These are phyloP conservation scores for Calonectris borealis DNA, from an alignment of 2,113 vertebrate species.

Conservation along the genomic window DNA sequence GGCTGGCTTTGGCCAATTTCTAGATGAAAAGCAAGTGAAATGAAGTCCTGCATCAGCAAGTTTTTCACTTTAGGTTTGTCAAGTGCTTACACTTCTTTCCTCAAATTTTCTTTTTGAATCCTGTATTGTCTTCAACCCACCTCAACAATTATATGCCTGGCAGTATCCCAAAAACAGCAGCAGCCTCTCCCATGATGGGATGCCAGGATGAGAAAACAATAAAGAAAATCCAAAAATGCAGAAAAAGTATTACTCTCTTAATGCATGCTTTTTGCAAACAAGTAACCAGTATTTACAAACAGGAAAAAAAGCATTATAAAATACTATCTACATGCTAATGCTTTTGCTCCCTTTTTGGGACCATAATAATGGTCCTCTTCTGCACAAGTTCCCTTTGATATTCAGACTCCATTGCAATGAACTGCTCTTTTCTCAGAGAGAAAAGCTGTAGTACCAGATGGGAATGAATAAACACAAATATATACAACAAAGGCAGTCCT, in stretches of 20 bases:
- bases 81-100: not conserved
- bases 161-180: not conserved
- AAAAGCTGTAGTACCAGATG: not conserved
- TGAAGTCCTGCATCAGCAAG: not conserved
- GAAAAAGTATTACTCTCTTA: not conserved
- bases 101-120: not conserved
- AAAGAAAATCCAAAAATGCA: not conserved
- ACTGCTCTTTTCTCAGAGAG: not conserved
- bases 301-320: not conserved
- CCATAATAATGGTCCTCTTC: not conserved
- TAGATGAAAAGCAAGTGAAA: constrained; percentile 9
- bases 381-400: not conserved
- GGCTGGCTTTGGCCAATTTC: not conserved
- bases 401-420: not conserved
- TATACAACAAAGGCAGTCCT: not conserved
- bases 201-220: not conserved
- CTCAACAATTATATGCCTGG: not conserved
- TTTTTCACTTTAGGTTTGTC: not conserved
- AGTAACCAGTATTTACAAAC: not conserved
- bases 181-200: not conserved
- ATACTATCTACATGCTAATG: not conserved
- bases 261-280: not conserved
- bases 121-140: not conserved
- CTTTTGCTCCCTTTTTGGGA: not conserved
- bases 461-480: not conserved